These are phyloP conservation scores for Maconellicoccus hirsutus DNA, from an alignment of 1,140 invertebrate genomes.

Conservation along the genomic window DNA sequence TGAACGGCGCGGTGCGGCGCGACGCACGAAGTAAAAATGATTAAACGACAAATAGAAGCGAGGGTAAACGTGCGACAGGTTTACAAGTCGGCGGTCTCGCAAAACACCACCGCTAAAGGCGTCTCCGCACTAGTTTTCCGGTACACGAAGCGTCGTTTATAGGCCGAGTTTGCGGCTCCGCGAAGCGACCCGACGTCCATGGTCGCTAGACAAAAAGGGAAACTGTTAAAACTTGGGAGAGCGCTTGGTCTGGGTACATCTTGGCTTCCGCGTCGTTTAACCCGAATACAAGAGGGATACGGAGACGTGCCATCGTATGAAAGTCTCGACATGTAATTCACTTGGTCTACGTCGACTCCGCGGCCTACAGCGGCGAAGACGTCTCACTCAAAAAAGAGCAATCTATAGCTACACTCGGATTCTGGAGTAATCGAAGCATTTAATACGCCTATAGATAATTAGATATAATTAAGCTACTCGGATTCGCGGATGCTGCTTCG, in stretches of 20 bases:
- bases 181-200: too few species aligned
- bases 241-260: neutral
- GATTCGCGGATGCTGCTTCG: too few species aligned
- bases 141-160: too few species aligned
- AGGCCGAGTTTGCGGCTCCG: too few species aligned
- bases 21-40: neutral
- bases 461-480: too few species aligned
- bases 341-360: too few species aligned
- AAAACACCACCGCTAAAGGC: conserved; percentile 2
- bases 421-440: too few species aligned
- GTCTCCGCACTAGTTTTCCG: conserved; percentile 6
- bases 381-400: neutral
- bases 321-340: neutral
- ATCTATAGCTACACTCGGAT: too few species aligned
- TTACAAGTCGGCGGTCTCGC: conserved; percentile 8
- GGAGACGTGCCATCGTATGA: neutral
- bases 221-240: too few species aligned
- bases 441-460: too few species aligned
- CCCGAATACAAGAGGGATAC: neutral
- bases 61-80: conserved; percentile 13
- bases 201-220: too few species aligned
- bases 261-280: neutral
- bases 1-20: too few species aligned
- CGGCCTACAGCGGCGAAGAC: neutral
- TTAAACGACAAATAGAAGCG: conserved; percentile 4